Conservation (phyloP, 2,888 invertebrate genomes). For the Torymus aiolomorphi region DNA sequence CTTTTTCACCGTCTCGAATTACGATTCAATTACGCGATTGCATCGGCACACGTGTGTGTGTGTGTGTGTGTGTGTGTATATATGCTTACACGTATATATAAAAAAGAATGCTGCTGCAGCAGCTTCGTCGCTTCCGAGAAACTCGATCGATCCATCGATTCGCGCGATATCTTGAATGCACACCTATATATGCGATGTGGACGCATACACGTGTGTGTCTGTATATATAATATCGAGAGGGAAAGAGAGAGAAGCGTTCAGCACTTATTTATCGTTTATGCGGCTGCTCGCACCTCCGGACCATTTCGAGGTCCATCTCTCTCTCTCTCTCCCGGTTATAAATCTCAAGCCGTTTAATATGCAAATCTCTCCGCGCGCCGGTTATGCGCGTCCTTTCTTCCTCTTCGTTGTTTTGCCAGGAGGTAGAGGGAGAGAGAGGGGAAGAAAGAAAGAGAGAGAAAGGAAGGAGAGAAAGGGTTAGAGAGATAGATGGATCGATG, state of each 20-base stretch:
- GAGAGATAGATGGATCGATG: conserved; percentile 43
- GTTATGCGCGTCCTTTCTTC: conserved; percentile 35
- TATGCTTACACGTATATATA: not conserved
- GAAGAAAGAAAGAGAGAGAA: not conserved
- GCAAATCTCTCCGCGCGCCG: conserved; percentile 69
- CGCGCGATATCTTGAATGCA: conserved; percentile 10
- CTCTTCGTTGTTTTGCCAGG: not conserved
- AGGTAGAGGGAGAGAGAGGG: not conserved
- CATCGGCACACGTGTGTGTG: not conserved
- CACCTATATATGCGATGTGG: not conserved
- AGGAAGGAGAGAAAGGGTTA: not conserved
- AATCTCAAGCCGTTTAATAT: conserved; percentile 75
- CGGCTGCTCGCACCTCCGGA: conserved; percentile 67
- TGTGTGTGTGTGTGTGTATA: too few relatives aligned
- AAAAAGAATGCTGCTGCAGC: not conserved
- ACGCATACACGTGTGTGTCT: conserved; percentile 19
- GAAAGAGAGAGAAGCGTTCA: conserved; percentile 57
- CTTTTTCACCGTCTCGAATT: conserved; percentile 27
- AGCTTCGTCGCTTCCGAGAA: conserved; percentile 41
- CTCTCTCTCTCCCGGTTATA: conserved; percentile 67
- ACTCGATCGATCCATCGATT: conserved; percentile 44
- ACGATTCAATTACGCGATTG: conserved; percentile 53
- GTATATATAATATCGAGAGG: conserved; percentile 13
- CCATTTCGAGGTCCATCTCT: conserved; percentile 58
- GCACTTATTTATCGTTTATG: conserved; percentile 69